A percentile compares a stretch with the other conserved stretches of the same genome.
phyloP scores from a whole-genome alignment of 2,113 vertebrate genomes.

The Plestiodon gilberti region DNA sequence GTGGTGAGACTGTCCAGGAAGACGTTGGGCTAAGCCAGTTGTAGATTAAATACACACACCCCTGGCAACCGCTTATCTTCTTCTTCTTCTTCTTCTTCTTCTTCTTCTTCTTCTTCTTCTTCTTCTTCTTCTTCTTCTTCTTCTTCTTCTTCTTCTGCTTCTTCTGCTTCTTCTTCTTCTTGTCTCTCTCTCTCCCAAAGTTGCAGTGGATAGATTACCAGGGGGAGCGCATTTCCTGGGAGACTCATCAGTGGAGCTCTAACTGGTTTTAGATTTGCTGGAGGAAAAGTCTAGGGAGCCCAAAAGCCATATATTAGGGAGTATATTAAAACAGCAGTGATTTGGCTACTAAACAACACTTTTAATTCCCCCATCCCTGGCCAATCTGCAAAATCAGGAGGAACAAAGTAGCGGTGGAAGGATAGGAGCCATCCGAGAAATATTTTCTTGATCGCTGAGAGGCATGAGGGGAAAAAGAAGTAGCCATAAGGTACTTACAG shows the following conservation, averaged over 20 bases:
- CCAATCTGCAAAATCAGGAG: neutral
- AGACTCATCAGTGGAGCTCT: slow-evolving; percentile 60
- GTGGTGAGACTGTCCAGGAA: slow-evolving; percentile 52
- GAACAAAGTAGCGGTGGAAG: no score
- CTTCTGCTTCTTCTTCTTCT: no score
- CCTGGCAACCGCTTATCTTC: slow-evolving; percentile 60
- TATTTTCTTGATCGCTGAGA: neutral
- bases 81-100: no score
- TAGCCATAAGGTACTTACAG: neutral
- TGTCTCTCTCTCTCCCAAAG: slow-evolving; percentile 52
- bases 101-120: no score
- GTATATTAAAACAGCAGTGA: slow-evolving; percentile 23
- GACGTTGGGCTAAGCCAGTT: slow-evolving; percentile 63
- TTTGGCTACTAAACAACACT: slow-evolving; percentile 34
- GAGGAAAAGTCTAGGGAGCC: slow-evolving; percentile 38
- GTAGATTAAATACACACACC: slow-evolving; percentile 69
- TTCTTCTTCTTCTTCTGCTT: no score
- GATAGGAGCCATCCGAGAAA: neutral
- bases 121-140: no score
- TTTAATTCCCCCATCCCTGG: neutral
- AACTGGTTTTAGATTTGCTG: slow-evolving; percentile 53
- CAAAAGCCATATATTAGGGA: slow-evolving; percentile 8
- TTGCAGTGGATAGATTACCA: slow-evolving; percentile 62
- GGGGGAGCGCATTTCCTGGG: slow-evolving; percentile 49
- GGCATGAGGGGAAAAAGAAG: neutral